A percentile compares a stretch with the other conserved stretches of the same genome.
phyloP scores from a whole-genome alignment of 2,888 invertebrate genomes.

The Spodoptera exigua region DNA sequence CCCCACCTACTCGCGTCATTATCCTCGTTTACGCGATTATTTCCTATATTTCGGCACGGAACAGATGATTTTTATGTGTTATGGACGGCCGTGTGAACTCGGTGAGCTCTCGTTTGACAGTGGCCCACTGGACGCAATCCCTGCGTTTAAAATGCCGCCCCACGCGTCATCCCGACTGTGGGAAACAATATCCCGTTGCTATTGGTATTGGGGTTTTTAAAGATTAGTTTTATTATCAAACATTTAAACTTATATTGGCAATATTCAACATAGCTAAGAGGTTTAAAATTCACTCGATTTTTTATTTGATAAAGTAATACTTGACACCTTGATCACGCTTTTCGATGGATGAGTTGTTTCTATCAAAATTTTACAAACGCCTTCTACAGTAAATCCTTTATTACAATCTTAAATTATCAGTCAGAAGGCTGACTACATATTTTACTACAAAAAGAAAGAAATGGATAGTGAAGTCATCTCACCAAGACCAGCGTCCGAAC shows the following conservation, averaged over 20 bases:
- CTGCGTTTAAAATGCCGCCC: constrained; percentile 86
- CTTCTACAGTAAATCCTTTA: too few species aligned
- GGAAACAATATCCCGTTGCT: constrained; percentile 74
- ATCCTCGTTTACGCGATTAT: constrained; percentile 86
- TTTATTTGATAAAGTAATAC: too few species aligned
- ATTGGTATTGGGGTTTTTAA: constrained; percentile 28
- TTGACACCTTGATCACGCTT: too few species aligned
- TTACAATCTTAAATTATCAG: too few species aligned
- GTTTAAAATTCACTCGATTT: too few species aligned
- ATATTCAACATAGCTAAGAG: too few species aligned
- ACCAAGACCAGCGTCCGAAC: constrained; percentile 51
- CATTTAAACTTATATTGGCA: too few species aligned
- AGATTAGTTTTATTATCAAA: constrained; percentile 22
- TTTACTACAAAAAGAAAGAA: too few species aligned
- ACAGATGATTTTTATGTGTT: constrained; percentile 73
- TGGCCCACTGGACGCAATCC: constrained; percentile 81
- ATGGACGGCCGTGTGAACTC: constrained; percentile 80
- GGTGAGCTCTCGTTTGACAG: constrained; percentile 85
- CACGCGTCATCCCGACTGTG: constrained; percentile 81
- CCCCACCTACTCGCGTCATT: constrained; percentile 87
- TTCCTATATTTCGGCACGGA: constrained; percentile 83
- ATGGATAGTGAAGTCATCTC: constrained; percentile 34
- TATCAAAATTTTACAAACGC: too few species aligned
- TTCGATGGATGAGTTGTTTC: too few species aligned
- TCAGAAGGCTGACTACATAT: too few species aligned